These are phyloP conservation scores for Chironomus striatipennis DNA, from an alignment of 1,140 invertebrate species.

Conservation along the genomic window DNA sequence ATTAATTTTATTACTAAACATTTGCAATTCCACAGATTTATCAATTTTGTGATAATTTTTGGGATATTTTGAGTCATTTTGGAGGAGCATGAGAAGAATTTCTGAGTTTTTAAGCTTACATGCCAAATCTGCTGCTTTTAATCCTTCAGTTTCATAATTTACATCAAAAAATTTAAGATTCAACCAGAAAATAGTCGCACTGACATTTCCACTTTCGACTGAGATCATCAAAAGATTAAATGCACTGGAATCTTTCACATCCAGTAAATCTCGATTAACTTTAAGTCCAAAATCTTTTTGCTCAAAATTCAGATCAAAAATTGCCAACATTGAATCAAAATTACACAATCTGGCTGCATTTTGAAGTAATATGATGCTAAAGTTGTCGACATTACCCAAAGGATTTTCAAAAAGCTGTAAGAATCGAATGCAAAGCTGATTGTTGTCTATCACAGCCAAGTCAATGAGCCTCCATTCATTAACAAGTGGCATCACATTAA, in stretches of 20 bases:
- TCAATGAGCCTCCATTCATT: not conserved
- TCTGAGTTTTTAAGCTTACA: not conserved
- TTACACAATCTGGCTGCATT: not conserved
- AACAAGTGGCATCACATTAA: not conserved
- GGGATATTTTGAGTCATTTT: not conserved
- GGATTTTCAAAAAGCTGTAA: not conserved
- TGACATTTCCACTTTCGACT: not conserved
- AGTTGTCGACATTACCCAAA: not conserved
- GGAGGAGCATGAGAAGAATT: not conserved
- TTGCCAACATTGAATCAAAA: not conserved
- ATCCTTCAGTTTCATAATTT: not conserved
- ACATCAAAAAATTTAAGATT: not conserved
- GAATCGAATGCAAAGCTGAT: not conserved
- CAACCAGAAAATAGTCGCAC: not conserved
- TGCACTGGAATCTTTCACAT: not conserved
- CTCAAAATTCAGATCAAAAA: conserved; percentile 1
- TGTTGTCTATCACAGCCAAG: not conserved
- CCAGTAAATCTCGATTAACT: not conserved
- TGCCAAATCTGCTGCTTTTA: not conserved
- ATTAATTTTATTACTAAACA: not conserved
- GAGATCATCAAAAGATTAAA: not conserved
- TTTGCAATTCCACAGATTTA: not conserved
- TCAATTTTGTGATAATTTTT: conserved; percentile 4
- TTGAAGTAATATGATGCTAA: not conserved
- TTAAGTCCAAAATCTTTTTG: not conserved